Evolutionary conservation across 2,888 invertebrate species (phyloP).

Genomic region (Ichneumoninae sp.): DNA sequence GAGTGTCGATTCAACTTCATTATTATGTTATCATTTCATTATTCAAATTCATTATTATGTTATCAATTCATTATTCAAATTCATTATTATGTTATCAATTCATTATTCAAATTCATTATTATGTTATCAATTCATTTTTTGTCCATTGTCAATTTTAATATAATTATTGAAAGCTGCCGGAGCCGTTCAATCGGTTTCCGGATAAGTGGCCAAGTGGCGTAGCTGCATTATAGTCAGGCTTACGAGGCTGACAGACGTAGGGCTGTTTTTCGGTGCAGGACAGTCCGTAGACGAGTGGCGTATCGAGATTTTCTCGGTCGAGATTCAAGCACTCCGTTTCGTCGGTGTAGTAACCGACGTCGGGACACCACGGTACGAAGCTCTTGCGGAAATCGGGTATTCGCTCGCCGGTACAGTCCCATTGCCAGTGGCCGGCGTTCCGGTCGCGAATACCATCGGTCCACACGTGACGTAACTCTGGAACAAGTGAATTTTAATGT

Average conservation of each 20-base stretch:
- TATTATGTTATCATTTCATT: too few species aligned
- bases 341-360: slow-evolving; percentile 31
- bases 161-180: not conserved
- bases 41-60: too few species aligned
- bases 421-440: slow-evolving; percentile 61
- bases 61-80: too few species aligned
- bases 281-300: slow-evolving; percentile 72
- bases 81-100: too few species aligned
- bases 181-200: not conserved
- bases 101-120: too few species aligned
- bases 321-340: slow-evolving; percentile 71
- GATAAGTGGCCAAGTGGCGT: not conserved
- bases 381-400: slow-evolving; percentile 49
- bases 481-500: slow-evolving; percentile 32
- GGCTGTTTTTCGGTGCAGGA: slow-evolving; percentile 68
- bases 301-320: slow-evolving; percentile 69
- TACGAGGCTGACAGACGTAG: slow-evolving; percentile 72
- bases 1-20: too few species aligned
- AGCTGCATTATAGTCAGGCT: slow-evolving; percentile 38
- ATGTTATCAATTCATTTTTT: too few species aligned
- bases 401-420: slow-evolving; percentile 56
- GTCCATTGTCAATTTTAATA: too few species aligned
- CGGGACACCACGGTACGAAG: slow-evolving; percentile 71
- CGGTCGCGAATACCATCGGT: slow-evolving; percentile 58
- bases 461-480: slow-evolving; percentile 70